These are phyloP conservation scores for Porphyrio hochstetteri DNA, from an alignment of 2,113 vertebrate species.

Conservation along the genomic window DNA sequence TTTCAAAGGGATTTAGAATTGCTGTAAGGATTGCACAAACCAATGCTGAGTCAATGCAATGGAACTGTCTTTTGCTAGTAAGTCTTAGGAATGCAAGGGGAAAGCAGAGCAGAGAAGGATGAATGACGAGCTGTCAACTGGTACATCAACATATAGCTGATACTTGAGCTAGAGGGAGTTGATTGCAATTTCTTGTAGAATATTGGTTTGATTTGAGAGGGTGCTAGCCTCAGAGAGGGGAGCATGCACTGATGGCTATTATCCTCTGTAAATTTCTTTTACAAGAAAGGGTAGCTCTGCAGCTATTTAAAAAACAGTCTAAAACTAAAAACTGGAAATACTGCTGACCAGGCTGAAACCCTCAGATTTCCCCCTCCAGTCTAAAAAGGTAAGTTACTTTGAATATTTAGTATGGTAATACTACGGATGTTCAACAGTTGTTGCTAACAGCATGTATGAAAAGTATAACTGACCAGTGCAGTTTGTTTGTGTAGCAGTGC, in stretches of 20 bases:
- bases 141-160: background rate
- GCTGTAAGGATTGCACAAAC: background rate
- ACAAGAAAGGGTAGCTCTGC: background rate
- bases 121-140: background rate
- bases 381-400: background rate
- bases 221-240: background rate
- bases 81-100: background rate
- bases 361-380: background rate
- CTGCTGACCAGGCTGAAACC: background rate
- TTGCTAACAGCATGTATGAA: background rate
- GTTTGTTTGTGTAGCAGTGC: background rate
- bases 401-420: background rate
- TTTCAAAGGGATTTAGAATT: background rate
- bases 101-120: background rate
- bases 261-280: background rate
- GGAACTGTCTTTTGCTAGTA: background rate
- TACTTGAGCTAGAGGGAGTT: background rate
- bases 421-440: background rate
- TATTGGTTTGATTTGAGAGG: background rate
- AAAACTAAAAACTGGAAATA: background rate
- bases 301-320: background rate
- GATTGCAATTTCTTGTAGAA: background rate
- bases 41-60: background rate
- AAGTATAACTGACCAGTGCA: background rate
- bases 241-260: background rate